Evolutionary conservation across 1,140 invertebrate genomes (phyloP), one percentile per base, ranked within the genome.

Genomic region (Drosophila melanica): DNA sequence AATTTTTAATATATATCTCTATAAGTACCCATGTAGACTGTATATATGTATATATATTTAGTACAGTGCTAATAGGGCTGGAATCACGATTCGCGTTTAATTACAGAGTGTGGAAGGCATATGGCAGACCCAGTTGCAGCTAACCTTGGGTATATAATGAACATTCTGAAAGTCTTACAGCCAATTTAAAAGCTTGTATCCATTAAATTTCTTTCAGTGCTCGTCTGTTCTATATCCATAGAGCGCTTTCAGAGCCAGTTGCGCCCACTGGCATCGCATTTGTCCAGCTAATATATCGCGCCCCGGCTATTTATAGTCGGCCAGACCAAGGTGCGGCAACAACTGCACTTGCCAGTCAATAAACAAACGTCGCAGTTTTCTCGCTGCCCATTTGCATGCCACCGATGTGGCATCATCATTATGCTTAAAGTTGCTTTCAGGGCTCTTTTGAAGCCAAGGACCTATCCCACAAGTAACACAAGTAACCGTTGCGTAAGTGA

Each of bases 281-380:
- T 57, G 14, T 74, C 30, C 44, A 55, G 66, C 53, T 50, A 72
- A 76, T 64, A 75, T 87, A 82, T 57, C 64, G 53, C 73, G 63
- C 59, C 73, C 54, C 54, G 42, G 63, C 82, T 87, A 89, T 87
- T 89, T 89, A 89, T 89, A 71, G 84, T 39, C 23, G 8, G 12
- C 27, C 30, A 55, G 60, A 30, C 16, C 39, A 39, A 87, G 82
- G 84, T 81, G 82, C 51, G 67, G 82, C 51, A 53, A 50, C 50
- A 27, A 65, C 30, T 75, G 55, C 65, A 73, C 64, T 76, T 79
- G 58, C 23, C 79, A 77, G 76, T 74, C 72, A 82, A 87, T 87
- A 89, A 79, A 74, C 72, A 79, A 81, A 87, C 67, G 75, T 62
- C 71, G 79, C 81, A 63, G 53, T 76, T 67, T 63, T 66, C n/a